Evolutionary conservation across 1,140 invertebrate species (phyloP).

Genomic region (Heliconius hermathena): DNA sequence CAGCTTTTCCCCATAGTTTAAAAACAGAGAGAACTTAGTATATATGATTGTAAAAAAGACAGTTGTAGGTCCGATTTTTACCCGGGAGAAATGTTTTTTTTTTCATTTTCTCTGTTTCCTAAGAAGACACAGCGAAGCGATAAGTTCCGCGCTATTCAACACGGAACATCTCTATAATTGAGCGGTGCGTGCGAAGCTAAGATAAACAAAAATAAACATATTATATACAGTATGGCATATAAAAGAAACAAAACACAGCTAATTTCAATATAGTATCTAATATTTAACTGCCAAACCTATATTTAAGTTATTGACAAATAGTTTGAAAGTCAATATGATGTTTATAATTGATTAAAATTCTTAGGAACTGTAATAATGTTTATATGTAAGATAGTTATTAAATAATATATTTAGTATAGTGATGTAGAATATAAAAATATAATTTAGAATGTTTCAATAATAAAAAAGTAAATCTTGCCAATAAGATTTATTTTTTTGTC

Average conservation of each 20-base stretch:
- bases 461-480: conserved; percentile 3
- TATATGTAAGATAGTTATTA: conserved; percentile 9
- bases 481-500: not conserved
- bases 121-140: too few species aligned
- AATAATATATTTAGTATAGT: not conserved
- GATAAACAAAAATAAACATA: not conserved
- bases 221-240: not conserved
- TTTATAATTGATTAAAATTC: not conserved
- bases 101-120: too few species aligned
- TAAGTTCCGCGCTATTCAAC: too few species aligned
- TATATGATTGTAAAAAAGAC: too few species aligned
- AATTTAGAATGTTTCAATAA: not conserved
- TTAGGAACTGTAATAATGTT: not conserved
- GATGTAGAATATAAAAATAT: not conserved
- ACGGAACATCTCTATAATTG: too few species aligned
- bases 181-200: too few species aligned
- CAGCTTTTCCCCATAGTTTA: too few species aligned
- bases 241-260: not conserved
- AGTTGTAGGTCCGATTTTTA: too few species aligned
- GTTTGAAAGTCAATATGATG: not conserved
- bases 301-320: not conserved
- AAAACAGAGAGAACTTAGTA: too few species aligned
- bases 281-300: conserved; percentile 8
- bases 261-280: not conserved
- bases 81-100: too few species aligned